Percentiles rank a stretch among this genome's conserved stretches.
These are phyloP conservation scores for Nestor notabilis DNA, from an alignment of 2,113 vertebrate species.

Conservation along the genomic window DNA sequence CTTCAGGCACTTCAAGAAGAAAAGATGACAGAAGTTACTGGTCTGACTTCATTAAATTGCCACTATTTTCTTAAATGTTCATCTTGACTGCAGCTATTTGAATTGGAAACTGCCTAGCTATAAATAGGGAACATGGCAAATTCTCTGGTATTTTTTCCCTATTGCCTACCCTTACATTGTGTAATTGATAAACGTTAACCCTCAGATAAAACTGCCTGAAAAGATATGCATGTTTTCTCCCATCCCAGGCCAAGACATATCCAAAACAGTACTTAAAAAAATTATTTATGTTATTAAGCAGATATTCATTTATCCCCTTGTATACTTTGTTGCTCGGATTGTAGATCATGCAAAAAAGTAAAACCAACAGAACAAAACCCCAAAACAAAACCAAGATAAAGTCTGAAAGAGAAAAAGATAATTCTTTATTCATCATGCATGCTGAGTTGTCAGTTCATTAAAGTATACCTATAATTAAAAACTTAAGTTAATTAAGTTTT, in stretches of 20 bases:
- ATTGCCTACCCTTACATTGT: neutral
- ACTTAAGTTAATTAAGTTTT: slow-evolving; percentile 59
- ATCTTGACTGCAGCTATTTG: neutral
- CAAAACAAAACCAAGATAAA: slow-evolving; percentile 25
- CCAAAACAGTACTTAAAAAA: neutral
- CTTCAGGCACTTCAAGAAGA: neutral
- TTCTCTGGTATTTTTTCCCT: neutral
- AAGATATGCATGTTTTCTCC: neutral
- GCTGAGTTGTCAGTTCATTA: slow-evolving; percentile 54
- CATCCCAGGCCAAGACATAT: neutral
- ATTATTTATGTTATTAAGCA: neutral
- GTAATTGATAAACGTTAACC: neutral
- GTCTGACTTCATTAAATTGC: neutral
- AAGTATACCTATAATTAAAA: slow-evolving; percentile 66
- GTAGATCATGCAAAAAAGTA: neutral
- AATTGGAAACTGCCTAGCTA: neutral
- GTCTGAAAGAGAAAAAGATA: slow-evolving; percentile 41
- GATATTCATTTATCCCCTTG: neutral
- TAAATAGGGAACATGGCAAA: neutral
- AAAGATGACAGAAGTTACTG: neutral
- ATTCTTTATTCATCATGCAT: slow-evolving; percentile 48
- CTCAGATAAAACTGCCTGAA: neutral
- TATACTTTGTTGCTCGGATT: neutral
- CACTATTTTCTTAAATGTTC: neutral
- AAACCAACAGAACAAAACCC: neutral